Percentiles rank a stretch among this genome's conserved stretches.
phyloP scores from a whole-genome alignment of 2,797 vertebrate genomes.

The Pangasius larnaudii region DNA sequence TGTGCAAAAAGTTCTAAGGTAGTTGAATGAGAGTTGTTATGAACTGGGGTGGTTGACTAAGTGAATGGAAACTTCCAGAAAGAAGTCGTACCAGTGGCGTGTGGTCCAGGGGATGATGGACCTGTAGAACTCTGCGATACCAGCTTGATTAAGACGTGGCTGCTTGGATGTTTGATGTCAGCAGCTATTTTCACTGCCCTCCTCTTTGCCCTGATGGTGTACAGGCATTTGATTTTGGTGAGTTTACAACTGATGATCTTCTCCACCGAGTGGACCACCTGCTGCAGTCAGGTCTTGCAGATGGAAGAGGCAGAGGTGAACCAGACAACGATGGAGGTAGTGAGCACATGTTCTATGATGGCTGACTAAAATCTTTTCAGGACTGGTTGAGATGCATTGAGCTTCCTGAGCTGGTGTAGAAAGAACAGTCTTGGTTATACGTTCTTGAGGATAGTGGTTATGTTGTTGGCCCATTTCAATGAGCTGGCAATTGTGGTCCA shows the following conservation, averaged over 20 bases:
- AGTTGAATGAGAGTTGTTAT: not conserved
- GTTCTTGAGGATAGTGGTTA: not conserved
- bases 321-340: not conserved
- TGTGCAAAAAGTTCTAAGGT: not conserved
- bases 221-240: not conserved
- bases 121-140: not conserved
- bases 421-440: not conserved
- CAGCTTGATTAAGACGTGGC: not conserved
- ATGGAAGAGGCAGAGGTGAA: not conserved
- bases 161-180: not conserved
- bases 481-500: not conserved
- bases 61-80: not conserved
- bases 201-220: not conserved
- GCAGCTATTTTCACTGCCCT: not conserved
- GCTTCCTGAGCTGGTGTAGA: not conserved
- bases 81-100: not conserved
- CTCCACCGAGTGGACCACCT: not conserved
- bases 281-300: not conserved
- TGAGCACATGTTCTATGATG: too few relatives aligned
- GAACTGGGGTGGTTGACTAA: not conserved
- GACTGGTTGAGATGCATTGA: not conserved
- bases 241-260: not conserved
- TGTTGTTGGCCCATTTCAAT: not conserved
- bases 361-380: not conserved
- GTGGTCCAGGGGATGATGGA: not conserved